Base-by-base conservation (phyloP, 1,140 invertebrate species). In the Lerema accius region DNA sequence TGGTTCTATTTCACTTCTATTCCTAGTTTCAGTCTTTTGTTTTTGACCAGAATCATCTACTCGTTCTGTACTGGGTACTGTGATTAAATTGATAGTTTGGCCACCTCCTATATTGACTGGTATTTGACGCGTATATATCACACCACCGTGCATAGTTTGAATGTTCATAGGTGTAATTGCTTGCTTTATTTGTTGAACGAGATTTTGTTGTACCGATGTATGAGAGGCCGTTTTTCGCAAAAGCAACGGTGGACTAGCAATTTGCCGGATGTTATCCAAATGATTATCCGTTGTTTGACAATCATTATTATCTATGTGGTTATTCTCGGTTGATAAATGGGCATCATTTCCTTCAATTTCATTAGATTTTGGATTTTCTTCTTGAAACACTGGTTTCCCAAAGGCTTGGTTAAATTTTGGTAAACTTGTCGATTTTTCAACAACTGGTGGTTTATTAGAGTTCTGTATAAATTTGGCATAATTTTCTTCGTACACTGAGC, bases 371-470 rank as follows among this genome's bases (percentile, higher is more conserved):
- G 83, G 82, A 51, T 61, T 84, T 3, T 79, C 85, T 37, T 92
- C 91, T 82, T 93, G 92, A 77, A 91, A 93, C 19, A 92, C 89
- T 37, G 92, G 89, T 83, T 95, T 95, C 4, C 95, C 94, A 78
- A 96, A 96, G 1, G 94, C 95, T 82, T 96, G 95, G 73, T 95
- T 95, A 80, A 96, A 96, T 82, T 96, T 95, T 1, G 95, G 95
- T 62, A 96, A 80, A 48, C 80, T 89, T 7, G 80, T 89, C 5
- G 81, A 80, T 62, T 88, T 84, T 71, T 91, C 87, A 6, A 71
- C 32, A 39, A 66, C 55, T 7, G 74, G 43, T 45, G 83, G 67
- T 69, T 87, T 86, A 19, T 67, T 84, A 46, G 81, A 86, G 16
- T 82, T 89, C 70, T 92, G 89, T 49, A 91, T 91, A 73, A 92